Evolutionary conservation across 2,113 vertebrate genomes (phyloP), one percentile per base, ranked within the genome.

Genomic region (Megaleporinus macrocephalus): DNA sequence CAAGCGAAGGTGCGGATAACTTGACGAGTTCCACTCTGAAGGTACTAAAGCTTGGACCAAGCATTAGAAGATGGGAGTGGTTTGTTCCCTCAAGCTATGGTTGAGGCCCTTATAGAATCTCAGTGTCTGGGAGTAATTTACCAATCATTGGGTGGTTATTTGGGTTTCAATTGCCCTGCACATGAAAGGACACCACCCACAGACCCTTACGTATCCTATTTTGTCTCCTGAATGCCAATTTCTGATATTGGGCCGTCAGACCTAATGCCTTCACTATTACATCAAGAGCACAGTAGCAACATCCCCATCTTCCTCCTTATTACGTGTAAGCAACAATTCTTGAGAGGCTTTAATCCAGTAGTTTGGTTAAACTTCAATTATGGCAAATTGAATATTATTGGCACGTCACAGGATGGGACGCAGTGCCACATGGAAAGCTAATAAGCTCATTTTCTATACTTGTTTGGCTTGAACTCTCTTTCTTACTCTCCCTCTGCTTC

Each of bases 71-170:
- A 68, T 68, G 65, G 18, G 66, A 70, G 11, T 24, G 63, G 65
- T 73, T 72, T 85, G 74, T 62, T 84, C 79, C 89, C 87, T 73
- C 27, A 73, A 89, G 90, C 90, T 82, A 86, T 49, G 76, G 84
- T 53, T 62, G 10, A 7, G 61, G 29, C 76, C 76, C 63, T 68
- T 84, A 87, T 80, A 86, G 86, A 86, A 62, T 66, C 36, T 76
- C 76, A 73, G 80, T 80, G 82, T 87, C 90, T 91, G 92, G 89
- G 84, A 89, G 89, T 87, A 83, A 90, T 90, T 89, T 91, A 77
- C 85, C 79, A 70, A 85, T 90, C 86, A 91, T 87, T 88, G 87
- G 84, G 83, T 36, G 41, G 66, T 70, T 44, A 41, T 70, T 70
- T n/a, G 16, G n/a, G 33, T 70, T 69, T 41, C 90, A 85, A 90